A percentile compares a stretch with the other conserved stretches of the same genome.
These are phyloP conservation scores for Carettochelys insculpta DNA, from an alignment of 2,113 vertebrate genomes.

Conservation along the genomic window DNA sequence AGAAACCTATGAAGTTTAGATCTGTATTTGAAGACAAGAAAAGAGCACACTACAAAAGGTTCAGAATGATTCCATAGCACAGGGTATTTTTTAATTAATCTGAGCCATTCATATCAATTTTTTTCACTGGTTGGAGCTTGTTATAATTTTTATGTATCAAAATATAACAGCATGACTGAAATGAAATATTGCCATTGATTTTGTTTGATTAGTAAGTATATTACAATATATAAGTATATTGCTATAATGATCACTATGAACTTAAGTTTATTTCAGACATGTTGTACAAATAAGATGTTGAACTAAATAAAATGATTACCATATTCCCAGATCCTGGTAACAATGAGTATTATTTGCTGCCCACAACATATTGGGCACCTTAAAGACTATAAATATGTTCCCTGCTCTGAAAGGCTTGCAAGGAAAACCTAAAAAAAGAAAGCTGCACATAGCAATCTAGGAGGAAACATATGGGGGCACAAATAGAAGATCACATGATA, in stretches of 20 bases:
- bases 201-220: background rate
- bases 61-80: background rate
- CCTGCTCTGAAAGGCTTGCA: background rate
- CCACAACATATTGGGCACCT: background rate
- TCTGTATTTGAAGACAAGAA: background rate
- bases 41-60: background rate
- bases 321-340: background rate
- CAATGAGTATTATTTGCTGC: background rate
- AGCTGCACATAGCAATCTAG: constrained; percentile 15
- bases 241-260: background rate
- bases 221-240: too few relatives aligned
- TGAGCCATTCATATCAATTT: background rate
- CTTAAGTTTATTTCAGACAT: background rate
- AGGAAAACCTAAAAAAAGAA: background rate
- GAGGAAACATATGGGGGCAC: constrained; percentile 61
- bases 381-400: background rate
- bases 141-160: fast-evolving
- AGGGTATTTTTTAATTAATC: background rate
- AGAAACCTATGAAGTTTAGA: background rate
- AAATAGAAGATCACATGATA: constrained; percentile 58
- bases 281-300: background rate
- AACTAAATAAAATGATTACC: background rate
- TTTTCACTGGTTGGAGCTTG: background rate
- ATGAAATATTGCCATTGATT: background rate
- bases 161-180: background rate